Base-by-base conservation (phyloP, 2,888 invertebrate genomes). In the Melanophora roralis region DNA sequence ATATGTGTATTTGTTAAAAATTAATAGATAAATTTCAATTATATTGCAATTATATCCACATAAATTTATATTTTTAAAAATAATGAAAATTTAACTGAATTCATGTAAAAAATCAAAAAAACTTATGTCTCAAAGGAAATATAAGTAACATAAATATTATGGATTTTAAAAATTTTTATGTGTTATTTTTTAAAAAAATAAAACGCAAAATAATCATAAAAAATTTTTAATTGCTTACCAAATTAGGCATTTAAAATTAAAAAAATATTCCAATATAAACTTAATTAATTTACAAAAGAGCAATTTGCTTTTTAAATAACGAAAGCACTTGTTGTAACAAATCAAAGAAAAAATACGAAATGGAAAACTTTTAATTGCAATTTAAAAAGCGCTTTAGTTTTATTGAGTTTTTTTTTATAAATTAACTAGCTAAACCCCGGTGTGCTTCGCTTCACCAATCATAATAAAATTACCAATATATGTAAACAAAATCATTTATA, bases 161-260 rank as follows among this genome's bases (percentile, higher is more conserved):
- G 14, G 59, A 65, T 49, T 5, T 5, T 5, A 27, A 51, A n/a
- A 21, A 12, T n/a, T 74, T 64, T 65, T 16, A 34, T 23, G 47
- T 21, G 7, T 57, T 57, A 47, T 43, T 49, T 38, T 47, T 16
- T 3, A 34, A 27, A 45, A 34, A 60, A 43, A 12, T 5, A 6
- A 23, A 32, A 45, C 11, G 6, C 12, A 23, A 27, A 14, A 34
- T 12, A 38, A 38, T 36, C 38, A 32, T 53, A 53, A 36, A 75
- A 64, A 57, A 59, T 47, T 62, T 62, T 69, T 55, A 68, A 76
- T 69, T 68, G 55, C 62, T 60, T 68, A 51, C 51, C 43, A 51
- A 67, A 60, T 74, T 60, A 67, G 59, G 34, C 51, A 53, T 45
- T n/a, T n/a, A n/a, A n/a, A n/a, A 53, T 62, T 69, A 76, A 76